Conservation (phyloP, 2,797 vertebrate species). For the Rhynchonycteris naso region DNA sequence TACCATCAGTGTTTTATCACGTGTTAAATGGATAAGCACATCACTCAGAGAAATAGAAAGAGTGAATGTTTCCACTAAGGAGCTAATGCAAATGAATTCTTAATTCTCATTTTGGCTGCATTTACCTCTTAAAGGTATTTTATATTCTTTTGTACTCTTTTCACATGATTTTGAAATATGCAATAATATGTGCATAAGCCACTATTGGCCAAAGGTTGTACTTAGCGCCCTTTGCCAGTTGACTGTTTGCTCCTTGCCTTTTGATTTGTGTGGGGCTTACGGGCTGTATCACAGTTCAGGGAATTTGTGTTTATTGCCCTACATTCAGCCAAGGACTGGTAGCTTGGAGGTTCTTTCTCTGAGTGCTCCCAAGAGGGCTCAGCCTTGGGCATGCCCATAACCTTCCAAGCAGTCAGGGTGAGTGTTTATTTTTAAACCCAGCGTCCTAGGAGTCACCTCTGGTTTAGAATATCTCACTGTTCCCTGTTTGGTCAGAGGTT, state of each 20-base stretch:
- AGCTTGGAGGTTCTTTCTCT: not conserved
- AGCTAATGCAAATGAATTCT: not conserved
- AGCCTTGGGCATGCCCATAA: not conserved
- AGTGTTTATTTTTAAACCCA: slow-evolving; percentile 27
- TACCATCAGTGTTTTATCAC: not conserved
- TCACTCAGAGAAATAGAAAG: not conserved
- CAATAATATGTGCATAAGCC: not conserved
- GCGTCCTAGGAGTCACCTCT: not conserved
- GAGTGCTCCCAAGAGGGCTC: not conserved
- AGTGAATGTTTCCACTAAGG: not conserved
- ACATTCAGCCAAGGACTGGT: not conserved
- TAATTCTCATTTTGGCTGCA: not conserved
- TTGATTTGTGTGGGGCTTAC: not conserved
- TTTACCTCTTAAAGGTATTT: not conserved
- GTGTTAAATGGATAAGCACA: not conserved
- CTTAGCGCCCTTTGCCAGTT: not conserved
- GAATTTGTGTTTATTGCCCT: not conserved
- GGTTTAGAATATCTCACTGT: not conserved
- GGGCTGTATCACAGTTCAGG: not conserved
- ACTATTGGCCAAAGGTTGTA: not conserved
- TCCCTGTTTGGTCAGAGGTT: not conserved
- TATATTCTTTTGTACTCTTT: not conserved
- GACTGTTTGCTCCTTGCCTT: not conserved
- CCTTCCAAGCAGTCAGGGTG: not conserved
- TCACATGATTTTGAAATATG: not conserved